Base-by-base conservation (phyloP, 2,888 invertebrate species). In the Brachynemurus nebulosus region DNA sequence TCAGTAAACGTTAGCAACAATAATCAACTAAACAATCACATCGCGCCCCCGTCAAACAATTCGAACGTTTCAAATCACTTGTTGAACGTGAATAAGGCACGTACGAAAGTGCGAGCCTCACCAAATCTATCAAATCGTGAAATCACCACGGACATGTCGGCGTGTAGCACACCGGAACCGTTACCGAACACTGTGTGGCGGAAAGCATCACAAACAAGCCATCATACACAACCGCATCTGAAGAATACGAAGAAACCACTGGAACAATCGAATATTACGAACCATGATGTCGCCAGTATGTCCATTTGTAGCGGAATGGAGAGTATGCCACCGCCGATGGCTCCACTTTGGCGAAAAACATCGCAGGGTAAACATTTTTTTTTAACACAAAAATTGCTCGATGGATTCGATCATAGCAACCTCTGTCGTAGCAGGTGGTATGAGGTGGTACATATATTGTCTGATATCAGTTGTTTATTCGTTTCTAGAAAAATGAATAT, bases 301-400 rank as follows among this genome's bases (percentile, higher is more conserved):
- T 40, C 40, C 2, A 18, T 40, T 7, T 40, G 40, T 18, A 40
- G 27, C 19, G 23, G 14, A 3, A 40, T 30, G 12, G 40, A 40
- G n/a, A 27, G 19, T 18, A 30, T 40, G 25, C 27, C 40, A 14
- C 40, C 25, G 6, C 20, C 40, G 4, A 16, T 27, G 27, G n/a
- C 40, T 27, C 27, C 20, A 2, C n/a, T 33, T 33, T 42, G 42
- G 42, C 17, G 33, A 14, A 42, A 42, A 21, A 20, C 34, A 5
- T 18, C 42, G 12, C 40, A 40, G 27, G 40, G 40, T 40, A 20
- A 6, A 7, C 16, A n/a, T n/a, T n/a, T n/a, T n/a, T n/a, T n/a
- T n/a, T n/a, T n/a, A n/a, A n/a, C n/a, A n/a, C n/a, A n/a, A n/a
- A n/a, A n/a, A n/a, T n/a, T n/a, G n/a, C n/a, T n/a, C n/a, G n/a